Evolutionary conservation across 2,113 vertebrate species (phyloP).

Genomic region (Porphyrio hochstetteri): DNA sequence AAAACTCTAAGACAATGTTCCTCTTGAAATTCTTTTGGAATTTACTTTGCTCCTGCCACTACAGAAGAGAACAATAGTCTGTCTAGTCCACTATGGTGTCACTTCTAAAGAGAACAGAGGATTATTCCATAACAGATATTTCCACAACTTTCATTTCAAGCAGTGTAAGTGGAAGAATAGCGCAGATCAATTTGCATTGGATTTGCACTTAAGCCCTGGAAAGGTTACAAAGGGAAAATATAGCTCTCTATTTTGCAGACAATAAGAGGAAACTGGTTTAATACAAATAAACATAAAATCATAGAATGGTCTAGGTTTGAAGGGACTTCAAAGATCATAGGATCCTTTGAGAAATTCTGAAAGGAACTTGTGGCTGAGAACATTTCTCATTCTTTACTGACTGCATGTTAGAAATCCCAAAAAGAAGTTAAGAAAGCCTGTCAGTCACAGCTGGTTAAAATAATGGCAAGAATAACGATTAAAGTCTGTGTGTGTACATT

Average conservation of each 20-base stretch:
- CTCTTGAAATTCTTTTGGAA: not conserved
- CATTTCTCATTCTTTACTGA: not conserved
- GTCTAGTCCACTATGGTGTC: not conserved
- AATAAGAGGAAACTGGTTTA: not conserved
- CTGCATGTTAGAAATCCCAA: rapidly evolving
- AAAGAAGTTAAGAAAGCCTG: not conserved
- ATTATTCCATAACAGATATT: not conserved
- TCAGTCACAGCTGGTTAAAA: not conserved
- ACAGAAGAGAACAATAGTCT: not conserved
- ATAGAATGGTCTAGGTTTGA: too few species aligned
- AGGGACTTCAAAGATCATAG: not conserved
- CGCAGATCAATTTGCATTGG: not conserved
- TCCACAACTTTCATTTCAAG: not conserved
- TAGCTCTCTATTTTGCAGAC: not conserved
- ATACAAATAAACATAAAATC: not conserved
- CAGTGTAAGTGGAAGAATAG: not conserved
- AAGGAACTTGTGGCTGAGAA: not conserved
- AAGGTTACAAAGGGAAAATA: not conserved
- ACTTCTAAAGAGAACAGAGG: not conserved
- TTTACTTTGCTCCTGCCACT: not conserved
- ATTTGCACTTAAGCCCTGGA: not conserved
- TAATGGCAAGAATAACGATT: not conserved
- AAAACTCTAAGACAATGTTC: not conserved
- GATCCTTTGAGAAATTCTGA: not conserved
- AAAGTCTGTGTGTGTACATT: too few species aligned